A percentile compares a stretch with the other conserved stretches of the same genome.
Evolutionary conservation across 1,140 invertebrate species (phyloP).

Genomic region (Triops longicaudatus): DNA sequence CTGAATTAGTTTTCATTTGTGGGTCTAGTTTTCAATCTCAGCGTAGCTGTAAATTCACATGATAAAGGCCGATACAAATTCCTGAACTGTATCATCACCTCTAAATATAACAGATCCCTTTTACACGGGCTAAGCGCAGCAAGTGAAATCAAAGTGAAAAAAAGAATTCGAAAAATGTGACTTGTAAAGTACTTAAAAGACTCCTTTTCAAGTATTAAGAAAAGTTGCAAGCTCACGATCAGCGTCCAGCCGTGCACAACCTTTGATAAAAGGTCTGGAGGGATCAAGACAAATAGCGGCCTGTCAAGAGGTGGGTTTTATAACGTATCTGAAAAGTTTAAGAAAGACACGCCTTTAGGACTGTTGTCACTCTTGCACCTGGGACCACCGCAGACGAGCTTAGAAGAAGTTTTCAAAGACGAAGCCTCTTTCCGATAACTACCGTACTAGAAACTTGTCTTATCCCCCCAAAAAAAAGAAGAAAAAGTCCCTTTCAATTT

Average conservation of each 20-base stretch:
- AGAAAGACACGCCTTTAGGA: constrained; percentile 1
- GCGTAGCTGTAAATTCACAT: too few relatives aligned
- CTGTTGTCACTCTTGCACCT: constrained; percentile 11
- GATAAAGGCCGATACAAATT: too few relatives aligned
- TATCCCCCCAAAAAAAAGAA: too few relatives aligned
- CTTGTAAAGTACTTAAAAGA: neutral
- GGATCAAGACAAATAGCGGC: constrained; percentile 14
- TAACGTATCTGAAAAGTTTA: constrained; percentile 7
- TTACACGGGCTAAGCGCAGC: too few relatives aligned
- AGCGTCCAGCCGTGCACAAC: neutral
- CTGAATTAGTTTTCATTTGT: too few relatives aligned
- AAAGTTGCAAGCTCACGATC: neutral
- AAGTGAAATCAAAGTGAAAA: too few relatives aligned
- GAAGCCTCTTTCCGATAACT: neutral
- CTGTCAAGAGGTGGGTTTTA: constrained; percentile 7
- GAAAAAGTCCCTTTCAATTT: too few relatives aligned
- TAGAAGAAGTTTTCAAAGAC: neutral
- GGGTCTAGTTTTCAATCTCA: too few relatives aligned
- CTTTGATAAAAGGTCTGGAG: neutral
- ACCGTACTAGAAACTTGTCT: too few relatives aligned
- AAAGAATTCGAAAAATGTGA: too few relatives aligned
- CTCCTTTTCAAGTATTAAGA: neutral
- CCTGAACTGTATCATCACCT: too few relatives aligned
- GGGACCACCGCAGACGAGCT: neutral
- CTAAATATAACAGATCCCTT: too few relatives aligned